A percentile compares a stretch with the other conserved stretches of the same genome.
Conservation (phyloP, 2,888 invertebrate species). For the Drosophila kanekoi region DNA sequence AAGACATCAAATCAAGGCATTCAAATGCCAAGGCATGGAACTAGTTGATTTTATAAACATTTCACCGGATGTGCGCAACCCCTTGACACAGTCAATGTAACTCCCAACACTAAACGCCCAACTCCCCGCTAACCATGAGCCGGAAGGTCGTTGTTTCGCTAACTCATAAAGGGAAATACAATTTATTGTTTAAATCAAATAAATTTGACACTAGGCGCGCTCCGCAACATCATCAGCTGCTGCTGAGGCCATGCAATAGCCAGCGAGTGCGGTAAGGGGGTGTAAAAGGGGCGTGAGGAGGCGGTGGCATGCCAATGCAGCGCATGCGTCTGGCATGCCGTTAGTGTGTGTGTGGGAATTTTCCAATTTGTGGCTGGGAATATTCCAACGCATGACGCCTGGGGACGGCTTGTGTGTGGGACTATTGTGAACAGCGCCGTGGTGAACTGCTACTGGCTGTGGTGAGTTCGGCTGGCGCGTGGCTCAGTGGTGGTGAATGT, state of each 20-base stretch:
- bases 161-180: constrained; percentile 15
- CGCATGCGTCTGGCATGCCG: constrained; percentile 57
- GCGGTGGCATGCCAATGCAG: constrained; percentile 17
- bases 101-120: background rate
- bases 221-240: constrained; percentile 68
- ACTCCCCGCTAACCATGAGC: background rate
- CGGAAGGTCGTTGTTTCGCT: constrained; percentile 12
- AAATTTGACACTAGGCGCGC: constrained; percentile 65
- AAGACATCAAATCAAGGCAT: background rate
- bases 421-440: constrained; percentile 63
- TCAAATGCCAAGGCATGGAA: background rate
- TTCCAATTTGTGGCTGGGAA: constrained; percentile 48
- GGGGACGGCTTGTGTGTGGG: constrained; percentile 22
- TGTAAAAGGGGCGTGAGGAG: background rate
- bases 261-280: background rate
- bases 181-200: constrained; percentile 45
- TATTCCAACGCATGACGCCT: constrained; percentile 75
- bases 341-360: constrained; percentile 58
- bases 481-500: constrained; percentile 40
- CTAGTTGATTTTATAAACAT: background rate
- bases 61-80: background rate
- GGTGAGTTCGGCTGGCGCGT: constrained; percentile 46
- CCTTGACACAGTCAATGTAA: background rate
- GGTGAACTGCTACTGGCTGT: constrained; percentile 16
- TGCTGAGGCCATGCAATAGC: constrained; percentile 36